Evolutionary conservation across 1,140 invertebrate species (phyloP), one percentile per base, ranked within the genome.

Genomic region (Drosophila subobscura): DNA sequence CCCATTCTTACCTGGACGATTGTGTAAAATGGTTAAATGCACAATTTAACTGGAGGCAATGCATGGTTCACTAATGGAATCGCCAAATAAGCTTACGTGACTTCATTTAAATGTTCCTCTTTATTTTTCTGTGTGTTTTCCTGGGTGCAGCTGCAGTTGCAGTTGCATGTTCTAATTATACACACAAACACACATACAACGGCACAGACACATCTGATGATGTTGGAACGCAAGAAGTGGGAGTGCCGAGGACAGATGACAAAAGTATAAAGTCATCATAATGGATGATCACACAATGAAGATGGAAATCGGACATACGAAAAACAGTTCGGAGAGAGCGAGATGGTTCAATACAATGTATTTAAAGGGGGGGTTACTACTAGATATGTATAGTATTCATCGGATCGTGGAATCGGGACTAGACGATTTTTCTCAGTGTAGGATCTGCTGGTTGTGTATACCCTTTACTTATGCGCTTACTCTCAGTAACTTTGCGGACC

Each of bases 21-120:
- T 74, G 64, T 67, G 46, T 47, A 59, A 70, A 57, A 59, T 55
- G 64, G 71, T 66, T 61, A 75, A 65, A 63, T 51, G 56, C 61
- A 59, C 45, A 44, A 73, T 66, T 67, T 67, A 67, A 67, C 65
- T 60, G 65, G 29, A 53, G 50, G 41, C 56, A 80, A 79, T 80
- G 77, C 65, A 46, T n/a, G n/a, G n/a, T n/a, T n/a, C 59, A 50
- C 68, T 86, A 85, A 85, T 86, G 65, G 79, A 86, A 86, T 85
- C 81, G 76, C 64, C 80, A 85, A 86, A 85, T 86, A 85, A 70
- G 81, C 61, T 86, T 80, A 80, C 81, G 77, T 85, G 80, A 85
- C 80, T 85, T 80, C 74, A 85, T 77, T 86, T 68, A 57, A 42
- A 59, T 72, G 60, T 72, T 60, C 49, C 67, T 52, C 55, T 72